These are phyloP conservation scores for Carassius carassius DNA, from an alignment of 2,113 vertebrate genomes.

Conservation along the genomic window DNA sequence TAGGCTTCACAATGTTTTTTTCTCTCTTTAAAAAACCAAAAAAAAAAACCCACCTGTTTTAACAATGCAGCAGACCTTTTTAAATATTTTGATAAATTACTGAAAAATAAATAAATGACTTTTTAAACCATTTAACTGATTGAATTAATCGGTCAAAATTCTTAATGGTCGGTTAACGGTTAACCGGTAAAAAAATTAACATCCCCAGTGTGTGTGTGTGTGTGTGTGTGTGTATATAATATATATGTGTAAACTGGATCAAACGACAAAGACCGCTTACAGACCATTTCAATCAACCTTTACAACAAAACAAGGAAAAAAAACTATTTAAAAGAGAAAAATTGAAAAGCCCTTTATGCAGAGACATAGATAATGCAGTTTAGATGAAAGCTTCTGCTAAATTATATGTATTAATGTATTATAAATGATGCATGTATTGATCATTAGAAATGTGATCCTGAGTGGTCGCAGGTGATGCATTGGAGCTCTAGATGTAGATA, in stretches of 20 bases:
- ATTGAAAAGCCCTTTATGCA: neutral
- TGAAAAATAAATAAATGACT: too few relatives aligned
- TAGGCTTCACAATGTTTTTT: too few relatives aligned
- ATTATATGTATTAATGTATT: neutral
- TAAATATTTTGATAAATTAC: too few relatives aligned
- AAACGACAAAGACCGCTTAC: neutral
- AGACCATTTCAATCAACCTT: neutral
- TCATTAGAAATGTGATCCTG: neutral
- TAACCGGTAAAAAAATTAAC: too few relatives aligned
- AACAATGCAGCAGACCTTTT: too few relatives aligned
- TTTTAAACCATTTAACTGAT: too few relatives aligned
- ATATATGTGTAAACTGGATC: neutral
- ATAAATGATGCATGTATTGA: neutral
- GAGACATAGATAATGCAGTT: neutral
- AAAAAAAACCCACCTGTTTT: too few relatives aligned
- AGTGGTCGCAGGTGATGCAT: neutral
- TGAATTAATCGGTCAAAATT: too few relatives aligned
- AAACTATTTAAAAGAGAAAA: neutral
- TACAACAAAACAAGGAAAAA: neutral
- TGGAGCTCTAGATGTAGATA: neutral
- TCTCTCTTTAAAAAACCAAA: too few relatives aligned
- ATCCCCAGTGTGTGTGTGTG: too few relatives aligned
- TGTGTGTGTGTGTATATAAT: too few relatives aligned
- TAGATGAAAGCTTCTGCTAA: neutral
- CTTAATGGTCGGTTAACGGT: too few relatives aligned